These are phyloP conservation scores for Lacerta viridis DNA, from an alignment of 2,797 vertebrate genomes.

Conservation along the genomic window DNA sequence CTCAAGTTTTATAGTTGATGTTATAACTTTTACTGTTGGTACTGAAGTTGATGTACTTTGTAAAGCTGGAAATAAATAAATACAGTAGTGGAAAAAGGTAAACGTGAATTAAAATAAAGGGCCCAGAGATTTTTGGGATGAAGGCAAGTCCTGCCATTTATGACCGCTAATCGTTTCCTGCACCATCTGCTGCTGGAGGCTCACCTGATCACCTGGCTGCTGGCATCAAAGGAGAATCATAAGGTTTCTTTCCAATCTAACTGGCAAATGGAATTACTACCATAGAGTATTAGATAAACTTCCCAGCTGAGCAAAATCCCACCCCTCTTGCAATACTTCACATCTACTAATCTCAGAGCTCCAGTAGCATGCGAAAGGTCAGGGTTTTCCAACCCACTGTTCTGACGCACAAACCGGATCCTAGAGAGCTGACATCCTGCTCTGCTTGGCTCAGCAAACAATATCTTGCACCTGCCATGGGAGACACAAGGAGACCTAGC, in stretches of 20 bases:
- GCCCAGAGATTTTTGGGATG: not conserved
- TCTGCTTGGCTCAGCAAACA: not conserved
- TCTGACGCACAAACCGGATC: not conserved
- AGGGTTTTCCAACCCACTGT: not conserved
- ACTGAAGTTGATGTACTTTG: not conserved
- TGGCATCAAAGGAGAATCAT: not conserved
- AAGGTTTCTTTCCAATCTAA: not conserved
- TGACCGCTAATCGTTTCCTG: not conserved
- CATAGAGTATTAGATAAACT: not conserved
- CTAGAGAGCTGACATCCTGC: not conserved
- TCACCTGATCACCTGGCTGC: not conserved
- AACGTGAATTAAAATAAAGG: not conserved
- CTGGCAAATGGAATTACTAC: not conserved
- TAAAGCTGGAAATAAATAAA: not conserved
- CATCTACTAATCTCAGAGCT: conserved; percentile 1
- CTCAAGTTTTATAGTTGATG: too few species aligned
- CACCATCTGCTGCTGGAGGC: not conserved
- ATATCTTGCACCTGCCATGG: not conserved
- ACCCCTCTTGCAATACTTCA: not conserved
- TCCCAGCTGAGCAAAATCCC: not conserved
- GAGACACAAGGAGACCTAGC: not conserved
- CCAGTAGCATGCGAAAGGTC: not conserved
- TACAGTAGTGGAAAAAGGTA: not conserved
- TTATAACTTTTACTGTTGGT: too few species aligned
- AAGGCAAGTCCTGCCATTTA: not conserved